These are phyloP conservation scores for Colletes latitarsis DNA, from an alignment of 1,140 invertebrate genomes.

Conservation along the genomic window DNA sequence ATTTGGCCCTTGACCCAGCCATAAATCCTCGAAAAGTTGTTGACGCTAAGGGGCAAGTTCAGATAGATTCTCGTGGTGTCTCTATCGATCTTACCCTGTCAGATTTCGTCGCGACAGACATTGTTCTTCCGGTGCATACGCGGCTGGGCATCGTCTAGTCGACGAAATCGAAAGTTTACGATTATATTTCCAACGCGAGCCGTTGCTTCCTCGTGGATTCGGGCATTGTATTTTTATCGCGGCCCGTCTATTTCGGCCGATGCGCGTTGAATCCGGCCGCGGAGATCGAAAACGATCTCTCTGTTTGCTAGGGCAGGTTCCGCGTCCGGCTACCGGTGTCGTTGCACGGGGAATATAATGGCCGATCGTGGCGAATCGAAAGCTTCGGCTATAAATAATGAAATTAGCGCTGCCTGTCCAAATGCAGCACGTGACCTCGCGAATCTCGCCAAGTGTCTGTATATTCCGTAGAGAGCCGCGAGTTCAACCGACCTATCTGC, in stretches of 20 bases:
- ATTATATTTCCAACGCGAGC: conserved; percentile 34
- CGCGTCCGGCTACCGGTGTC: conserved; percentile 18
- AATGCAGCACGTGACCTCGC: conserved; percentile 73
- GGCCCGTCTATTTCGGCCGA: conserved; percentile 36
- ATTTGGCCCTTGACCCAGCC: no score
- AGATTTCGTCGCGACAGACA: no score
- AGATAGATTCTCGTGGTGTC: no score
- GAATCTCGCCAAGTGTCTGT: conserved; percentile 73
- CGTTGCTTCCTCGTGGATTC: conserved; percentile 45
- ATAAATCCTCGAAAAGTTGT: no score
- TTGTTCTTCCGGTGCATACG: no score
- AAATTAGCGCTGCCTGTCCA: conserved; percentile 72
- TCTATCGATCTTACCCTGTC: no score
- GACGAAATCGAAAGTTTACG: conserved; percentile 21
- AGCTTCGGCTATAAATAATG: conserved; percentile 72
- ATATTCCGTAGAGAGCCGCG: conserved; percentile 74
- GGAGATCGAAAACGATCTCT: not conserved
- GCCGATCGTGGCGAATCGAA: conserved; percentile 65
- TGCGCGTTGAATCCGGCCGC: conserved; percentile 10
- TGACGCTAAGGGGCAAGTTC: no score
- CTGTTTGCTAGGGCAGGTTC: not conserved
- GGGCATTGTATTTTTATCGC: conserved; percentile 54
- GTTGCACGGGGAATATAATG: conserved; percentile 61
- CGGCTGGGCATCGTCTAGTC: no score
- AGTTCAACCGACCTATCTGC: conserved; percentile 76